Percentiles rank a stretch among this genome's conserved stretches.
Evolutionary conservation across 2,113 vertebrate species (phyloP).

Genomic region (Epinephelus fuscoguttatus): DNA sequence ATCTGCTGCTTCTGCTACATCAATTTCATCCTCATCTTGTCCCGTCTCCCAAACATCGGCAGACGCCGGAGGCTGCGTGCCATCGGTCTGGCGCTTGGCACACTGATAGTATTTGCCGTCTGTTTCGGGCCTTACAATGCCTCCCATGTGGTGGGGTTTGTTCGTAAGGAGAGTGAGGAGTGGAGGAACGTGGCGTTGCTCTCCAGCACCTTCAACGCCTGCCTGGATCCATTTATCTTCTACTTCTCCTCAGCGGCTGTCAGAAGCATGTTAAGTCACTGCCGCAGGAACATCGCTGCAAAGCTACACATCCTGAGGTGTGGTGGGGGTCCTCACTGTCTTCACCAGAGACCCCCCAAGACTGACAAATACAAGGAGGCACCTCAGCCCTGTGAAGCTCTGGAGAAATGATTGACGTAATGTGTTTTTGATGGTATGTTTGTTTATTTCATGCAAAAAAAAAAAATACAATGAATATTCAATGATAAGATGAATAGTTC

Average conservation of each 20-base stretch:
- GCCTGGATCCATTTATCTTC: constrained; percentile 86
- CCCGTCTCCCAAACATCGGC: constrained; percentile 79
- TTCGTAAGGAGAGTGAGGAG: constrained; percentile 50
- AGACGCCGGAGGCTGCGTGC: constrained; percentile 79
- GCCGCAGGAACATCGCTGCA: constrained; percentile 58
- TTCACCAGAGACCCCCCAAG: constrained; percentile 1
- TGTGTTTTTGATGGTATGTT: not conserved
- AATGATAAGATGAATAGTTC: not conserved
- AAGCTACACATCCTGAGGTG: constrained; percentile 78
- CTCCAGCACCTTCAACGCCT: constrained; percentile 84
- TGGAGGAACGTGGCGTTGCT: constrained; percentile 83
- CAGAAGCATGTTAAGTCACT: constrained; percentile 74
- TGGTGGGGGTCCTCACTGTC: not conserved
- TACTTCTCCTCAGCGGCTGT: constrained; percentile 84
- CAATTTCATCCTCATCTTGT: constrained; percentile 85
- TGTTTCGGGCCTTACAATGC: constrained; percentile 88
- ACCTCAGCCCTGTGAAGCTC: constrained; percentile 7
- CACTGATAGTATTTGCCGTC: constrained; percentile 85
- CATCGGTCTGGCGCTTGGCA: constrained; percentile 83
- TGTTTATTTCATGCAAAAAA: constrained; percentile 3
- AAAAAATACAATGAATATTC: too few species aligned
- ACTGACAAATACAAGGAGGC: constrained; percentile 38
- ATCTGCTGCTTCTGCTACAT: constrained; percentile 85
- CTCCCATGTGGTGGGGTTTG: constrained; percentile 88
- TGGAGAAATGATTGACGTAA: not conserved